Evolutionary conservation across 2,888 invertebrate genomes (phyloP).

Genomic region (Lordiphosa andalusiaca): DNA sequence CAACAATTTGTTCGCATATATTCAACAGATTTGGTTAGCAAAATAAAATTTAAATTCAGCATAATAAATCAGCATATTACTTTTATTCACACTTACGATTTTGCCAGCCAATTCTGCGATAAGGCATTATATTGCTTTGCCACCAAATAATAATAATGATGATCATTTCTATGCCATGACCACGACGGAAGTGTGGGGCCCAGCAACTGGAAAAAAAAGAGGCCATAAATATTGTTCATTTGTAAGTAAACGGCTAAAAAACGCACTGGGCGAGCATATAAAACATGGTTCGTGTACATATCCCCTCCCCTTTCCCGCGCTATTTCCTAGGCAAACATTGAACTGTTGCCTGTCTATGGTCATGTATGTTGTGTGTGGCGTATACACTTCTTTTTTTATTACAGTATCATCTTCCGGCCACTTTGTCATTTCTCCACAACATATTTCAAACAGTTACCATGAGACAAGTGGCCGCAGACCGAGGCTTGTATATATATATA

Average conservation of each 20-base stretch:
- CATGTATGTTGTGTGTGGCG: slow-evolving; percentile 12
- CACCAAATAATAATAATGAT: slow-evolving; percentile 8
- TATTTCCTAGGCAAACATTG: slow-evolving; percentile 58
- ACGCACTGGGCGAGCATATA: slow-evolving; percentile 54
- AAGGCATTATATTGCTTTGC: background rate
- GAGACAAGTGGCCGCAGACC: slow-evolving; percentile 63
- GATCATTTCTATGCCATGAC: slow-evolving; percentile 3
- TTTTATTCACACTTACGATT: too few species aligned
- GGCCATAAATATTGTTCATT: slow-evolving; percentile 75
- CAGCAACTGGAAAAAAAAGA: slow-evolving; percentile 43
- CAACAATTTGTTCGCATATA: too few species aligned
- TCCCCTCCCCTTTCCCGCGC: slow-evolving; percentile 31
- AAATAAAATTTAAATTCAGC: too few species aligned
- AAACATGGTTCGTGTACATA: slow-evolving; percentile 62
- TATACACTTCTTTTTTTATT: slow-evolving; percentile 57
- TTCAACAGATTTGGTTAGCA: too few species aligned
- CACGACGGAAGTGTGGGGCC: slow-evolving; percentile 3
- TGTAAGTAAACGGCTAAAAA: slow-evolving; percentile 63
- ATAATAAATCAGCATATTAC: too few species aligned
- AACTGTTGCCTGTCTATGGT: slow-evolving; percentile 16
- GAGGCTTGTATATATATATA: background rate
- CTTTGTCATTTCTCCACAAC: slow-evolving; percentile 76
- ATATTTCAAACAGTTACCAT: slow-evolving; percentile 69
- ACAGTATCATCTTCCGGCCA: slow-evolving; percentile 77
- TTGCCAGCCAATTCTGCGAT: too few species aligned